phyloP scores from a whole-genome alignment of 64 coral and sea anemone species.

The Platygyra sinensis region DNA sequence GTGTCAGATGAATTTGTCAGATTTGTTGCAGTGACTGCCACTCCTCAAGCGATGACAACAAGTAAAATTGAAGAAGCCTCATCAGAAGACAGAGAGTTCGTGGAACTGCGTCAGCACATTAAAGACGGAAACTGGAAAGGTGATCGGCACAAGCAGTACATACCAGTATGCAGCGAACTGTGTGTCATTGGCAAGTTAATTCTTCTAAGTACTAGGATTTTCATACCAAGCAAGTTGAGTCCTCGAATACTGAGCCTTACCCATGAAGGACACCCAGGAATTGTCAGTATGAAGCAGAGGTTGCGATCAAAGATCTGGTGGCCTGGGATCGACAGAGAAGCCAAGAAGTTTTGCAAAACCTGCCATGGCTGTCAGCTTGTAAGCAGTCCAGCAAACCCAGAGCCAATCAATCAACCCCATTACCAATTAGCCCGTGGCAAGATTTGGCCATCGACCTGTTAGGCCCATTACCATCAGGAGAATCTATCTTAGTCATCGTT shows the following conservation, averaged over 20 bases:
- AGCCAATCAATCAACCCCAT: background rate
- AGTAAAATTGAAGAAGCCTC: too few species aligned
- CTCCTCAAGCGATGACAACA: background rate
- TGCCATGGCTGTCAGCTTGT: slow-evolving; percentile 40
- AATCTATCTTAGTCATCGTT: background rate
- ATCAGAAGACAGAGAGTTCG: too few species aligned
- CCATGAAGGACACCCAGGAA: slow-evolving; percentile 13
- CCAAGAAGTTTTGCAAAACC: background rate
- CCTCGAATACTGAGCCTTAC: background rate
- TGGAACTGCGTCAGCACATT: too few species aligned
- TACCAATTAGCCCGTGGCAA: slow-evolving; percentile 15
- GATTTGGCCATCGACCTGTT: slow-evolving; percentile 1
- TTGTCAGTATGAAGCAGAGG: slow-evolving; percentile 20
- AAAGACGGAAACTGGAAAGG: too few species aligned
- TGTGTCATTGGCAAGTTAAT: slow-evolving; percentile 7
- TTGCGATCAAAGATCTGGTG: slow-evolving; percentile 2
- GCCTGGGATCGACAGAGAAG: background rate
- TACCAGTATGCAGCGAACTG: slow-evolving; percentile 6
- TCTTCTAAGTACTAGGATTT: slow-evolving; percentile 11
- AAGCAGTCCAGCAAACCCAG: background rate
- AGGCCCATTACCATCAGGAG: background rate
- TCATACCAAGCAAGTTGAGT: background rate
- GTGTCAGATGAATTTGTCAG: background rate
- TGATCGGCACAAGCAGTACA: slow-evolving; percentile 1
- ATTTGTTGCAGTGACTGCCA: background rate